Base-by-base conservation (phyloP, 2,113 vertebrate genomes). In the Coturnix japonica region DNA sequence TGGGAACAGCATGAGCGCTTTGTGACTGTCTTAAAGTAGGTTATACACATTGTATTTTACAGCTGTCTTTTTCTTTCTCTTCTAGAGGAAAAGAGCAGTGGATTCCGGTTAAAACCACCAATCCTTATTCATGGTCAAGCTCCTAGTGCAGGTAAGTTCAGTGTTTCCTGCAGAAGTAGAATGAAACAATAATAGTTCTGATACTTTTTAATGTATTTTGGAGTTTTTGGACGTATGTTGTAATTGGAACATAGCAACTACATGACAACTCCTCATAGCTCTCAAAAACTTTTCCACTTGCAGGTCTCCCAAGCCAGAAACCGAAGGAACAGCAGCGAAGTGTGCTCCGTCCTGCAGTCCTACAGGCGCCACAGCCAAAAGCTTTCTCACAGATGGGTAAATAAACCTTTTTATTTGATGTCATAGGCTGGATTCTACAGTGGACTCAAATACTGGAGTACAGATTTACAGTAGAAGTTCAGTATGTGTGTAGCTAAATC, bases 91-190 rank as follows among this genome's bases (percentile, higher is more conserved):
- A 99, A 99, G 97, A 98, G 98, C 57, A 97, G 98, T 44, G 99
- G 99, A 57, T 99, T 99, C 97, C 98, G 99, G 70, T 97, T 99
- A 97, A 99, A 99, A 96, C 99, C 99, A 2, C 99, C 99, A 3
- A 99, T 98, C 35, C 98, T 99, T 65, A 99, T 99, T 95, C 99
- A 99, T 49, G 99, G 99, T 76, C 99, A 99, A 95, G 99, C 99
- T 13, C 99, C 99, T 30, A 99, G 99, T 88, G 98, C 99, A 97
- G 99, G 99, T 99, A 96, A 92, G 98, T 95, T 72, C 37, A 9
- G 0, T 22, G 5, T 8, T 71, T 60, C 11, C 25, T 37, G 25
- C 25, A 39, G 31, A 28, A 59, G 5, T 19, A 41, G 5, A 21
- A 19, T 65, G 23, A 19, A 76, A 10, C 2, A 28, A 14, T 14